These are phyloP conservation scores for Oryzias woworae DNA, from an alignment of 2,113 vertebrate species.

Conservation along the genomic window DNA sequence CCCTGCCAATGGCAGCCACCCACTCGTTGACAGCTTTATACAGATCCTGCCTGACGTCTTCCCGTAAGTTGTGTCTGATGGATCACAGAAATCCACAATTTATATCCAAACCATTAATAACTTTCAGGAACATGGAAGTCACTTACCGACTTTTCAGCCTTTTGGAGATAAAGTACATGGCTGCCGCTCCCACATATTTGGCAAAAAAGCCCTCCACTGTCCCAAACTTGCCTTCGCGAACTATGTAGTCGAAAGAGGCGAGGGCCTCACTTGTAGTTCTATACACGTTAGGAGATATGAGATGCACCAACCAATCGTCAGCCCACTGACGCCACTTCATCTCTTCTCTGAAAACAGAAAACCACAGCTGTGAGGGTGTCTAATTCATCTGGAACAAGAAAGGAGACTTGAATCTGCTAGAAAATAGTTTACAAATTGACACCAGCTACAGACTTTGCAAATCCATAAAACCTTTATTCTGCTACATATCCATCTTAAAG, in stretches of 20 bases:
- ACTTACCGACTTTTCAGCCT: constrained; percentile 87
- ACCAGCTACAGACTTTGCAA: too few species aligned
- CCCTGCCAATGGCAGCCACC: constrained; percentile 88
- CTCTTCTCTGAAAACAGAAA: constrained; percentile 84
- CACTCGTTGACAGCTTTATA: constrained; percentile 90
- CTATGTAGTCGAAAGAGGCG: constrained; percentile 97
- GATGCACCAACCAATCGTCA: constrained; percentile 95
- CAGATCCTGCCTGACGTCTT: constrained; percentile 89
- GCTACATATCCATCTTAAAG: too few species aligned
- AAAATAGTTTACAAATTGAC: too few species aligned
- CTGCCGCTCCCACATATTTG: constrained; percentile 90
- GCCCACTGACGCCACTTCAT: constrained; percentile 97
- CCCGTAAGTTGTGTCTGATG: constrained; percentile 85
- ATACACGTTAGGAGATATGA: constrained; percentile 97
- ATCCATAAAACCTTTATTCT: too few species aligned
- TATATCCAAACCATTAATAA: not conserved
- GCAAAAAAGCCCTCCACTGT: constrained; percentile 87
- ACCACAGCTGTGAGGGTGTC: not conserved
- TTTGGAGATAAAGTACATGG: constrained; percentile 94
- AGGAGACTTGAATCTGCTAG: too few species aligned
- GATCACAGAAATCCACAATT: not conserved
- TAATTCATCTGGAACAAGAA: too few species aligned
- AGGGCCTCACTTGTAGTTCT: constrained; percentile 86
- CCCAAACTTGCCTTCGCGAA: constrained; percentile 93
- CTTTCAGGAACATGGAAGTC: rapidly evolving